phyloP scores from a whole-genome alignment of 2,888 invertebrate genomes.

The Drosophila birchii region DNA sequence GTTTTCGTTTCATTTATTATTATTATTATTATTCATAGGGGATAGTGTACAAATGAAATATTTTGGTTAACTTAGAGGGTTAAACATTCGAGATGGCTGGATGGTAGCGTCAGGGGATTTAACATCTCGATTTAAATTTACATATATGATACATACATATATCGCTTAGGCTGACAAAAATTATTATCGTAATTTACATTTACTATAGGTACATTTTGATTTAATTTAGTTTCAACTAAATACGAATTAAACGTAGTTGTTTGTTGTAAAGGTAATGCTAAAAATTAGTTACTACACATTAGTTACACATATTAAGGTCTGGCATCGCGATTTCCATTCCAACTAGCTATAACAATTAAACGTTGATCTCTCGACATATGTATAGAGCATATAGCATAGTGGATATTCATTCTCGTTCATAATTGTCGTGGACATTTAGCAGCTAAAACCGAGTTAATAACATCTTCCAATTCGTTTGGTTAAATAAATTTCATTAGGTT shows the following conservation, averaged over 20 bases:
- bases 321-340: slow-evolving; percentile 4
- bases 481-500: slow-evolving; percentile 41
- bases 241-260: slow-evolving; percentile 50
- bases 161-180: slow-evolving; percentile 67
- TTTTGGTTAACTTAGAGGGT: slow-evolving; percentile 18
- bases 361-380: slow-evolving; percentile 29
- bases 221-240: slow-evolving; percentile 69
- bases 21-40: slow-evolving; percentile 33
- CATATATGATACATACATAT: slow-evolving; percentile 37
- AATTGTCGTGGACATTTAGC: slow-evolving; percentile 58
- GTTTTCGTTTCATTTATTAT: slow-evolving; percentile 44
- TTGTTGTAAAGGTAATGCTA: slow-evolving; percentile 31
- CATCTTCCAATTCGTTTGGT: slow-evolving; percentile 33
- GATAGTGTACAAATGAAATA: slow-evolving; percentile 26
- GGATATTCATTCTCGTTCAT: slow-evolving; percentile 45
- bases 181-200: slow-evolving; percentile 81
- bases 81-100: slow-evolving; percentile 27
- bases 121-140: slow-evolving; percentile 21
- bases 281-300: slow-evolving; percentile 33
- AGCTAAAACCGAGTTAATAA: slow-evolving; percentile 48
- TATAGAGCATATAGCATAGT: slow-evolving; percentile 49
- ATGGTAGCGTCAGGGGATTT: slow-evolving; percentile 22
- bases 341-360: slow-evolving; percentile 43
- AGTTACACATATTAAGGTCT: slow-evolving; percentile 39
- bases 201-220: slow-evolving; percentile 79